Evolutionary conservation across 1,140 invertebrate genomes (phyloP).

Genomic region (Nasonia vitripennis): DNA sequence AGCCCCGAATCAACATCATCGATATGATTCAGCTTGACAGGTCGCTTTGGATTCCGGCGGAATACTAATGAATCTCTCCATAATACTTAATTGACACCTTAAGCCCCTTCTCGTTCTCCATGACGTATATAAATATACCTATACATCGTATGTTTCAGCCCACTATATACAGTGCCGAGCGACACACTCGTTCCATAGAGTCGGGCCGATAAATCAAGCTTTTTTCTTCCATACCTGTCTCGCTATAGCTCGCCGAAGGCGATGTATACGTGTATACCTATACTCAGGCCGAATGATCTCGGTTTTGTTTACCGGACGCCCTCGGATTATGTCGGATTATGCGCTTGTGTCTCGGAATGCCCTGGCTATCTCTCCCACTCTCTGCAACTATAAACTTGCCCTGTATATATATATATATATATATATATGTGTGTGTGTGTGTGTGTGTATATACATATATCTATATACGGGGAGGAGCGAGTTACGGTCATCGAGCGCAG

Average conservation of each 20-base stretch:
- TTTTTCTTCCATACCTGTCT: neutral
- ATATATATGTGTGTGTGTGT: no score
- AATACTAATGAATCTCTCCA: constrained; percentile 34
- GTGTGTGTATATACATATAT: neutral
- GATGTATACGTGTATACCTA: no score
- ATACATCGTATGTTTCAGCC: neutral
- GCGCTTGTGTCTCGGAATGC: neutral
- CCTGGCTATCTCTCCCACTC: neutral
- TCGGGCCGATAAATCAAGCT: constrained; percentile 24
- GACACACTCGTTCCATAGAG: neutral
- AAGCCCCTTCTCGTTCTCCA: neutral
- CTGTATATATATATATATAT: neutral
- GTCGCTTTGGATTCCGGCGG: neutral
- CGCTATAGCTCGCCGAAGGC: no score
- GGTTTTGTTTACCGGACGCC: neutral
- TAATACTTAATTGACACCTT: constrained; percentile 41
- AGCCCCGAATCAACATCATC: neutral
- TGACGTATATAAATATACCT: no score
- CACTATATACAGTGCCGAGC: neutral
- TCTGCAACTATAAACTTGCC: neutral
- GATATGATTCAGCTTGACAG: neutral
- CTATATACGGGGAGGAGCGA: neutral
- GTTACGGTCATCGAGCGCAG: neutral
- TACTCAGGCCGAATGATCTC: neutral
- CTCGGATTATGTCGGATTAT: neutral